A percentile compares a stretch with the other conserved stretches of the same genome.
These are phyloP conservation scores for Diaphora mendica DNA, from an alignment of 2,888 invertebrate species.

Conservation along the genomic window DNA sequence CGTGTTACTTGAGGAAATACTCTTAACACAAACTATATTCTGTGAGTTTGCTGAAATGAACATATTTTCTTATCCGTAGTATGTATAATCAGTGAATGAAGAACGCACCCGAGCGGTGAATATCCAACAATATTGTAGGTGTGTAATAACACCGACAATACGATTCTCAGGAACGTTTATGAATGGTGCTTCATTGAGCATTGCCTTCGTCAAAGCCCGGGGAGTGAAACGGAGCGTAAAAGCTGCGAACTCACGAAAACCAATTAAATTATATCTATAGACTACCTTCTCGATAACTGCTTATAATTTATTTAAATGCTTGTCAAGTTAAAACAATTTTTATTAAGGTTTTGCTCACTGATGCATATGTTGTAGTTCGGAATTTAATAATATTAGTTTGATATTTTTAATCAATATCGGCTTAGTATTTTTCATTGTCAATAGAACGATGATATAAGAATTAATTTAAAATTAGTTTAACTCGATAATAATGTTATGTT, in stretches of 20 bases:
- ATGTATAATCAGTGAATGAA: background rate
- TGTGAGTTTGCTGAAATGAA: background rate
- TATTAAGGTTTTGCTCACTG: background rate
- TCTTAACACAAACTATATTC: background rate
- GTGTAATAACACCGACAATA: background rate
- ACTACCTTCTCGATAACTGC: background rate
- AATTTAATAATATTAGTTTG: background rate
- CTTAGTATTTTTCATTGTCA: too few species aligned
- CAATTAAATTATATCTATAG: background rate
- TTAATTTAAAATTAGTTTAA: too few species aligned
- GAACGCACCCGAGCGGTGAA: background rate
- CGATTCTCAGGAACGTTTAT: background rate
- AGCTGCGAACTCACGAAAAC: background rate
- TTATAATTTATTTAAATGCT: background rate
- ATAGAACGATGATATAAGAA: too few species aligned
- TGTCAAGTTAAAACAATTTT: background rate
- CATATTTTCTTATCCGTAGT: background rate
- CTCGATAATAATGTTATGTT: too few species aligned
- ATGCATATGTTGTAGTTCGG: background rate
- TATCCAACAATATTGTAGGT: background rate
- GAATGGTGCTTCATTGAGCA: background rate
- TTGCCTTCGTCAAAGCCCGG: background rate
- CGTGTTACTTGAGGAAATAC: background rate
- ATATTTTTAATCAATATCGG: too few species aligned
- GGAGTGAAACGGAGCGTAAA: background rate